Conservation (phyloP, 2,888 invertebrate species). For the Erpobdella octoculata region DNA sequence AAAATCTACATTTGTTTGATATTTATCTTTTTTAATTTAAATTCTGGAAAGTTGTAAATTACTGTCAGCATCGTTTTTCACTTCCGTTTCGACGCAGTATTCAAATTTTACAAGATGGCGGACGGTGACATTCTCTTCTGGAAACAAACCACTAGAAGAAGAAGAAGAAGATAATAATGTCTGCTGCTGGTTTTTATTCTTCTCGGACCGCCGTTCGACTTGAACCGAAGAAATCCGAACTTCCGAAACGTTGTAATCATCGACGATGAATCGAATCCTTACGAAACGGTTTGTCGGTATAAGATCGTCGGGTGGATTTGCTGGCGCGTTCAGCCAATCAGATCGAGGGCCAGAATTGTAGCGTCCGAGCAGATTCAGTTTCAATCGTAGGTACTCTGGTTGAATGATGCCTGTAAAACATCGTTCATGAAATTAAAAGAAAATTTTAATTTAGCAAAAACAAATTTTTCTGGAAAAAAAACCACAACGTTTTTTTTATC, state of each 20-base stretch:
- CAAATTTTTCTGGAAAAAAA: no score
- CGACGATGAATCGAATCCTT: slow-evolving; percentile 4
- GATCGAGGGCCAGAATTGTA: not conserved
- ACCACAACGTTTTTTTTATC: no score
- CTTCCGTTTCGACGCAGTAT: slow-evolving; percentile 10
- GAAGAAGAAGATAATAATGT: no score
- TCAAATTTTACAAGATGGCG: slow-evolving; percentile 2
- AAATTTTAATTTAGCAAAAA: no score
- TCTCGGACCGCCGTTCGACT: not conserved
- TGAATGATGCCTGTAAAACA: not conserved
- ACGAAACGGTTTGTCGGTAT: slow-evolving; percentile 7
- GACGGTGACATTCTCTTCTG: not conserved
- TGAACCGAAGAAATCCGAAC: not conserved
- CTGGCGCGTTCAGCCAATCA: not conserved
- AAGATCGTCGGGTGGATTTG: not conserved
- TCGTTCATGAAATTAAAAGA: no score
- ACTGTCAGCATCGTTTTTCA: no score
- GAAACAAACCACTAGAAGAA: not conserved
- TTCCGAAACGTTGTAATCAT: slow-evolving; percentile 2
- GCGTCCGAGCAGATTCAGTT: not conserved
- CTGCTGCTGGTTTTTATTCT: not conserved
- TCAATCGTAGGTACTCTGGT: not conserved
- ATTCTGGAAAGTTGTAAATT: no score
- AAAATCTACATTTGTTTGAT: no score
- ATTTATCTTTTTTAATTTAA: no score